A percentile compares a stretch with the other conserved stretches of the same genome.
phyloP scores from a whole-genome alignment of 2,797 vertebrate species.

The Lagodon rhomboides region DNA sequence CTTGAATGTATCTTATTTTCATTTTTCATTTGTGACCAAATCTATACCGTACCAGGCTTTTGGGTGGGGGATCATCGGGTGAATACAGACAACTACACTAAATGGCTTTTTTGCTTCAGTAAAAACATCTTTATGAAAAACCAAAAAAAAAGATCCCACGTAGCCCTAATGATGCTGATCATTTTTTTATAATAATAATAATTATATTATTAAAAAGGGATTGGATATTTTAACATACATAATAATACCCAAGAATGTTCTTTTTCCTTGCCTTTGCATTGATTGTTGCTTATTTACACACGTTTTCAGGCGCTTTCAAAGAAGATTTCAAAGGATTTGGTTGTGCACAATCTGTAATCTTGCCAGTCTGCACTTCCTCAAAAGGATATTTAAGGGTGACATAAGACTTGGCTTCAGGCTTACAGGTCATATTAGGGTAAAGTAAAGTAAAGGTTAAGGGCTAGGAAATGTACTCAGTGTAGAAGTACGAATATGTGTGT shows the following conservation, averaged over 20 bases:
- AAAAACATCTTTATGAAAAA: too few relatives aligned
- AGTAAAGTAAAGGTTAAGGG: slow-evolving; percentile 5
- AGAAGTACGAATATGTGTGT: slow-evolving; percentile 5
- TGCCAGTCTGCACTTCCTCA: neutral
- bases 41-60: too few relatives aligned
- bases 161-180: neutral
- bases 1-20: too few relatives aligned
- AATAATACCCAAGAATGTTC: neutral
- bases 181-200: too few relatives aligned
- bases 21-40: too few relatives aligned
- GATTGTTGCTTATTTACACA: neutral
- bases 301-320: neutral
- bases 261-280: neutral
- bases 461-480: neutral
- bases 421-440: neutral
- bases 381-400: neutral
- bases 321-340: neutral
- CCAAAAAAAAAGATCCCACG: neutral
- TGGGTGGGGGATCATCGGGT: too few relatives aligned
- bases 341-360: neutral
- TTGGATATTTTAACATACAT: too few relatives aligned
- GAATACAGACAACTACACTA: too few relatives aligned
- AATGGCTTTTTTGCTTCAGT: too few relatives aligned
- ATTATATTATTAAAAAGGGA: too few relatives aligned
- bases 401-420: neutral